Base-by-base conservation (phyloP, 2,888 invertebrate genomes). In the Eristalis intricaria region DNA sequence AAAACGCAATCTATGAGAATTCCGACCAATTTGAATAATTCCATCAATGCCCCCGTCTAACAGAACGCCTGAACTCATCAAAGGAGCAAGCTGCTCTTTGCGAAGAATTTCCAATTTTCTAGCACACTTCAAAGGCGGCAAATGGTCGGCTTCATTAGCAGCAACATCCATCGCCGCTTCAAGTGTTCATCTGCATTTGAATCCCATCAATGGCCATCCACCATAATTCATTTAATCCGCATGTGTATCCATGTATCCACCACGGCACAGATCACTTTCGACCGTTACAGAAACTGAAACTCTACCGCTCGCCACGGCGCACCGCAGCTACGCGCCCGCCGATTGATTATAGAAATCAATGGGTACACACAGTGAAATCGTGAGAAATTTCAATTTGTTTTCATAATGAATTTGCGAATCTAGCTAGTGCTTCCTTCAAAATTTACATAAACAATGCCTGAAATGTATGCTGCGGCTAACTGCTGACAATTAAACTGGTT, bases 391-490 rank as follows among this genome's bases (percentile, higher is more conserved):
- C 32, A 32, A 32, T 78, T 43, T 11, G 69, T 65, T 56, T 64
- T 78, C 40, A 26, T 69, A 84, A 80, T 76, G 63, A 85, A 65
- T 70, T 76, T 26, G 82, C 65, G 66, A 70, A 70, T 65, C 71
- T 65, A 58, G 75, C 73, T 58, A 64, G 69, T 69, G 74, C 76
- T 84, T 75, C 81, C 70, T 76, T 81, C 13, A 29, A 61, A 73
- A 81, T 85, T 81, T 81, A 40, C 86, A 83, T 86, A 63, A 75
- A 75, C 63, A 63, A 68, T 69, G 82, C 43, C 77, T 77, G 82
- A 85, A 74, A 82, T 70, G n/a, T 83, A 61, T 74, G 78, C 68
- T 83, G 77, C 68, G 74, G 77, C 60, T 63, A 56, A 43, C 56
- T 43, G 58, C 32, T 8, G 29, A 63, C 70, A 69, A 38, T 56